Base-by-base conservation (phyloP, 2,113 vertebrate species). In the Condylura cristata region DNA sequence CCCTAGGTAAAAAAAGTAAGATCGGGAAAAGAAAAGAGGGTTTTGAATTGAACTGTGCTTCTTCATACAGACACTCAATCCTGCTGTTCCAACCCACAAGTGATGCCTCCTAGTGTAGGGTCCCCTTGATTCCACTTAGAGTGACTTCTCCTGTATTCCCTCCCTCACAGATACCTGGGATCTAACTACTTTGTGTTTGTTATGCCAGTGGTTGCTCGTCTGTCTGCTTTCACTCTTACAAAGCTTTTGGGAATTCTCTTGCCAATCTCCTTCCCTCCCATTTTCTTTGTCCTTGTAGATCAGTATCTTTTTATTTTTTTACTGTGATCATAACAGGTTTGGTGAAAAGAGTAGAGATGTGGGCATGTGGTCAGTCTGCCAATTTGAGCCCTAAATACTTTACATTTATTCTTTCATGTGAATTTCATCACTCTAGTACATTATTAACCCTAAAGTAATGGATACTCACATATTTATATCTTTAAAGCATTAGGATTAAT, bases 401-500 rank as follows among this genome's bases (percentile, higher is more conserved):
- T 83, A 63, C 26, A 34, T 61, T 9, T 66, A 56, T 89, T 93
- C 34, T 88, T 86, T 37, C 51, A 16, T 68, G 9, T 16, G 7
- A 5, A 79, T 65, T 22, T 14, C 60, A 41, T 80, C 1, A 28
- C 63, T 17, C 3, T 65, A 11, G 37, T 44, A 6, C 10, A 26
- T 75, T 18, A 53, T 28, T 9, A n/a, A 5, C 66, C 51, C 80
- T 41, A 4, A 71, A 17, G 24, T 4, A 68, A 53, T 22, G 85
- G 48, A 93, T 74, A 70, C 39, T 81, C 66, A 26, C 18, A 61
- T 24, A 32, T 30, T 24, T 71, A 26, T 87, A 46, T 83, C 65
- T 34, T 95, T 60, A 89, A 94, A 92, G 83, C 92, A 30, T 51
- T 80, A 82, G 65, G 34, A 60, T 91, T 48, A 79, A 71, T 48